These are phyloP conservation scores for Climacteris rufus DNA, from an alignment of 2,113 vertebrate genomes.

Conservation along the genomic window DNA sequence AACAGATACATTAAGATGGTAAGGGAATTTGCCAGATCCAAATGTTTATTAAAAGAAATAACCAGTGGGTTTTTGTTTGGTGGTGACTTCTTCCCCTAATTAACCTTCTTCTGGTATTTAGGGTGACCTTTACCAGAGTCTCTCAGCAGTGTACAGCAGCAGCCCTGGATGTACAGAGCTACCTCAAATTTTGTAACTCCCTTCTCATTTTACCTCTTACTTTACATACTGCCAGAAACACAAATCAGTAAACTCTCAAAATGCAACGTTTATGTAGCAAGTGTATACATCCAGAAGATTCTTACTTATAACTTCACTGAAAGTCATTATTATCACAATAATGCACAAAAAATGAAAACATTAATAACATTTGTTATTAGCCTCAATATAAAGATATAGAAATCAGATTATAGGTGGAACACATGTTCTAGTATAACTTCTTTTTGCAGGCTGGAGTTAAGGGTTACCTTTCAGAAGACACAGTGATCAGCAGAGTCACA, in stretches of 20 bases:
- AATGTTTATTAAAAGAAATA: background rate
- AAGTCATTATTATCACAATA: background rate
- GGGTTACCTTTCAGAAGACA: background rate
- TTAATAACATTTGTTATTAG: background rate
- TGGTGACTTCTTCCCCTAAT: background rate
- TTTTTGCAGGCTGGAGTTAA: background rate
- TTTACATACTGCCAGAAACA: background rate
- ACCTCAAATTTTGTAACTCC: background rate
- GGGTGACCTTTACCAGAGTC: background rate
- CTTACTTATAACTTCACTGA: background rate
- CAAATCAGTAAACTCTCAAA: background rate
- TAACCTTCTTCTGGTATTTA: background rate
- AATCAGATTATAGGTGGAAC: background rate
- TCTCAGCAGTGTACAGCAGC: background rate
- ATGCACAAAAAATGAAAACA: background rate
- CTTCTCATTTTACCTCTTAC: background rate
- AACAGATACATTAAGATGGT: fast-evolving
- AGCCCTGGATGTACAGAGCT: background rate
- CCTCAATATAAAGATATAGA: background rate
- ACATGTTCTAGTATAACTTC: background rate
- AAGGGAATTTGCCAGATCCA: fast-evolving
- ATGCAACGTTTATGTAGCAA: background rate
- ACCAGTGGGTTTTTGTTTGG: background rate
- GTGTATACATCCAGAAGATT: background rate
- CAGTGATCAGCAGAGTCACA: background rate